phyloP scores from a whole-genome alignment of 2,113 vertebrate genomes.

The Aldabrachelys gigantea region DNA sequence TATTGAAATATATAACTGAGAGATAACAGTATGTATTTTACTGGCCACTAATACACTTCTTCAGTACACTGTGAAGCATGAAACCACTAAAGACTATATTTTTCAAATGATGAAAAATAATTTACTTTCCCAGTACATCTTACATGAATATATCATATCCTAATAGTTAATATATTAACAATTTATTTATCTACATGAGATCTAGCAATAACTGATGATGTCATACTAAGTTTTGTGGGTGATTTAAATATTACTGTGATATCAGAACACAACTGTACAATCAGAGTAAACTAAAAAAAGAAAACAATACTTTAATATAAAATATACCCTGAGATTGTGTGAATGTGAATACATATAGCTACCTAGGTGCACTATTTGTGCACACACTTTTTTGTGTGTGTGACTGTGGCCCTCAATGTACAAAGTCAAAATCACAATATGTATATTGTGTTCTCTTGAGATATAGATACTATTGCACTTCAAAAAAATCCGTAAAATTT shows the following conservation, averaged over 20 bases:
- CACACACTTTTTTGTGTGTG: neutral
- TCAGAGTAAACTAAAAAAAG: neutral
- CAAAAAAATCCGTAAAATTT: neutral
- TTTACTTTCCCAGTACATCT: neutral
- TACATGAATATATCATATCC: neutral
- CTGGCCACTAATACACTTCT: constrained; percentile 30
- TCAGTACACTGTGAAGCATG: constrained; percentile 3
- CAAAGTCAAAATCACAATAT: neutral
- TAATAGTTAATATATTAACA: neutral
- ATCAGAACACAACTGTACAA: neutral
- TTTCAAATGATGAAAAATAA: constrained; percentile 16
- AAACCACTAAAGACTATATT: constrained; percentile 9
- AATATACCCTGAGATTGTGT: neutral
- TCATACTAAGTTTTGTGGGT: neutral
- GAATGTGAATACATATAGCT: neutral
- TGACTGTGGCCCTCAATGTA: neutral
- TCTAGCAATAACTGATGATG: neutral
- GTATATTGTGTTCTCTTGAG: neutral
- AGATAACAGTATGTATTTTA: constrained; percentile 40
- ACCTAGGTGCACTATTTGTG: neutral
- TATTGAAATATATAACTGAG: constrained; percentile 38
- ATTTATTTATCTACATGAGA: neutral
- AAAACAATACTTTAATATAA: neutral
- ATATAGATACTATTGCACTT: neutral
- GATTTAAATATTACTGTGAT: neutral